Evolutionary conservation across 2,888 invertebrate genomes (phyloP).

Genomic region (Charanyca ferruginea): DNA sequence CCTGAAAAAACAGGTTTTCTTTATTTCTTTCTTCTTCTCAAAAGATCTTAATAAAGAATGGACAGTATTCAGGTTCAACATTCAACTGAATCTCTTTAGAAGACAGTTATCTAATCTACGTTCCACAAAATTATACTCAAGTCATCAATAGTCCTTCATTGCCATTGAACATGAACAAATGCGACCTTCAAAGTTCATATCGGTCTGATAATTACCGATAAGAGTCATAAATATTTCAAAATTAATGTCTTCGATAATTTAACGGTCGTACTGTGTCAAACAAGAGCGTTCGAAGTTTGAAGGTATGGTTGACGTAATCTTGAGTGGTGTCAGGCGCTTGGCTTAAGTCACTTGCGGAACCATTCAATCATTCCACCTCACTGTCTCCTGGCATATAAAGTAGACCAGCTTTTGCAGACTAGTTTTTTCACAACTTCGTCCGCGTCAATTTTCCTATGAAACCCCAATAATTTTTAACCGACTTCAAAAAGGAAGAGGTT

Average conservation of each 20-base stretch:
- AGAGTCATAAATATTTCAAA: constrained; percentile 38
- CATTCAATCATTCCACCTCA: constrained; percentile 13
- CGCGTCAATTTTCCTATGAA: too few relatives aligned
- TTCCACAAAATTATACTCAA: constrained; percentile 19
- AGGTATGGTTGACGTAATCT: constrained; percentile 34
- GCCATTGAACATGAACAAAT: constrained; percentile 20
- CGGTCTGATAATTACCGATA: constrained; percentile 23
- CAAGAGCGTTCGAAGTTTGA: constrained; percentile 6
- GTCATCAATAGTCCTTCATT: constrained; percentile 17
- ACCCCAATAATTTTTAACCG: too few relatives aligned
- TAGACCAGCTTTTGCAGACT: too few relatives aligned
- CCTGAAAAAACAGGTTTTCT: too few relatives aligned
- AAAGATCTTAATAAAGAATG: too few relatives aligned
- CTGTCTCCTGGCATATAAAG: background rate
- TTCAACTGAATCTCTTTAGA: too few relatives aligned
- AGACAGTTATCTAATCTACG: background rate
- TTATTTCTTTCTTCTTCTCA: too few relatives aligned
- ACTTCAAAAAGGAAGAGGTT: too few relatives aligned
- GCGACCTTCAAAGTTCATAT: constrained; percentile 27
- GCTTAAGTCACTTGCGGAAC: constrained; percentile 2
- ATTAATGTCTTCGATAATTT: constrained; percentile 28
- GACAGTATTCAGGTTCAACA: too few relatives aligned
- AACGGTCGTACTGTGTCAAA: constrained; percentile 5
- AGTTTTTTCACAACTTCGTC: too few relatives aligned
- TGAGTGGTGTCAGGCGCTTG: constrained; percentile 10